These are phyloP conservation scores for Erethizon dorsatum DNA, from an alignment of 2,797 vertebrate species.

Conservation along the genomic window DNA sequence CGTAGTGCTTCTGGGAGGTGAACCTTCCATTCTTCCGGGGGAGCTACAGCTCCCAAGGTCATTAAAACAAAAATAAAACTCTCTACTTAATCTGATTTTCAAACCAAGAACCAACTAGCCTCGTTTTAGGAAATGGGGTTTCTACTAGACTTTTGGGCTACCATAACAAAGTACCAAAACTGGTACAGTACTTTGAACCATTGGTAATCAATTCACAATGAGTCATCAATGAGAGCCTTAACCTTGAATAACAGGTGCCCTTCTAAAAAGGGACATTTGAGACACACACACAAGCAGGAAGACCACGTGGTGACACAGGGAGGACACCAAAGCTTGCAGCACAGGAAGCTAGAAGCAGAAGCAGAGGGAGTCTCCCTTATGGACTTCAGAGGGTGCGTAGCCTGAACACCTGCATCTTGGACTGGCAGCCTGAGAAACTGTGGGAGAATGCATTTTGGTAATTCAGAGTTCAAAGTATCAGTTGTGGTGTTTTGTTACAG, in stretches of 20 bases:
- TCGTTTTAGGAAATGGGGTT: neutral
- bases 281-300: neutral
- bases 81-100: neutral
- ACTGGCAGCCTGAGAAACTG: neutral
- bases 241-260: no score
- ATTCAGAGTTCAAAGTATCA: neutral
- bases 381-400: neutral
- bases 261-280: neutral
- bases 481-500: neutral
- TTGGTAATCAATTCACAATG: neutral
- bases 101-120: neutral
- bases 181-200: neutral
- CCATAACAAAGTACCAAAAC: neutral
- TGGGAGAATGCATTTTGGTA: neutral
- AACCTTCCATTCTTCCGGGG: accelerated
- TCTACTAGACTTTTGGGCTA: neutral
- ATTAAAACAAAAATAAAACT: neutral
- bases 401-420: neutral
- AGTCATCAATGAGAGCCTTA: no score
- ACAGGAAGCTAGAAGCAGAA: neutral
- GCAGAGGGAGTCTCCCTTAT: no score
- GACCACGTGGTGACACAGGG: neutral
- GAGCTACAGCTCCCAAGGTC: neutral
- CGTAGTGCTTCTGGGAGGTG: neutral
- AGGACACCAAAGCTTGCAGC: no score